Conservation (phyloP, 1,140 invertebrate species). For the Arctopsyche grandis region DNA sequence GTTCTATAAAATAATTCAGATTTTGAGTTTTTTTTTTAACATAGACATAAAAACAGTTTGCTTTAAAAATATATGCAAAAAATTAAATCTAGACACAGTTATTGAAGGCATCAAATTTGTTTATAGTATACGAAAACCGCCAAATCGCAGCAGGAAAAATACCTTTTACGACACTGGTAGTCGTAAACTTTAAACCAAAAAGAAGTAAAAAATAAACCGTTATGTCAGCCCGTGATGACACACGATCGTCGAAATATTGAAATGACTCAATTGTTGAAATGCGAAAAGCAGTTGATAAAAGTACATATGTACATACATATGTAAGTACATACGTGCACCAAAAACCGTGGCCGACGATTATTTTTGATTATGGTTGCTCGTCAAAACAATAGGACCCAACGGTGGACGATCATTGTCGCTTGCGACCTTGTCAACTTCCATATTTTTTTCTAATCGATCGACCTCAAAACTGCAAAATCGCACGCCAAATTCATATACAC, state of each 20-base stretch:
- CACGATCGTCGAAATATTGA: not conserved
- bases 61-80: no score
- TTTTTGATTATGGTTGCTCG: no score
- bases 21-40: no score
- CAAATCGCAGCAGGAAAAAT: no score
- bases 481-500: no score
- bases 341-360: not conserved
- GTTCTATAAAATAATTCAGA: no score
- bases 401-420: not conserved
- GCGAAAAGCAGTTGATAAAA: not conserved
- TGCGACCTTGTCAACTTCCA: not conserved
- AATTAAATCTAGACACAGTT: no score
- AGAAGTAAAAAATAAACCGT: not conserved
- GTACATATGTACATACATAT: not conserved
- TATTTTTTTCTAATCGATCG: not conserved
- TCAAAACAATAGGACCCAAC: not conserved
- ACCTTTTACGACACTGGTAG: not conserved
- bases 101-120: no score
- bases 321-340: not conserved
- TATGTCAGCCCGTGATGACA: slow-evolving; percentile 14
- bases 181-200: slow-evolving; percentile 8
- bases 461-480: not conserved
- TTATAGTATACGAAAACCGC: no score
- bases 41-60: no score
- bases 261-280: no score